Evolutionary conservation across 2,797 vertebrate species (phyloP), one percentile per base, ranked within the genome.

Genomic region (Peromyscus aztecus): DNA sequence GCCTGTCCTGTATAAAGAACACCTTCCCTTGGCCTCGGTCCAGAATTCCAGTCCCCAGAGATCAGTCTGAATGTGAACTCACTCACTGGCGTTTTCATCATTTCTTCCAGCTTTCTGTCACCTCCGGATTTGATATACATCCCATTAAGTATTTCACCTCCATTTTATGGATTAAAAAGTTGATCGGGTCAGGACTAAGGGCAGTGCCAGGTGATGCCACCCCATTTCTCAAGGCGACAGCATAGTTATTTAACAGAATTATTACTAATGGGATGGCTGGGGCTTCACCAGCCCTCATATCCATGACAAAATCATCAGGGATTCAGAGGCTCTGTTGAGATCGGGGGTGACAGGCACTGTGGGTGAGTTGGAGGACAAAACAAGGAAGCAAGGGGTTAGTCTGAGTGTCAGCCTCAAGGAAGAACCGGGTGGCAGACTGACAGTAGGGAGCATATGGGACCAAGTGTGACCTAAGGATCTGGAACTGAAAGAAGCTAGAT

Each of bases 81-180:
- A 61, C 92, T 97, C 77, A 14, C 84, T 11, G 71, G 80, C 87
- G 81, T 77, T 83, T 93, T 63, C 59, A 55, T 94, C 87, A 96
- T 94, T 90, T 97, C 91, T 94, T 97, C 94, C 92, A 94, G 96
- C 95, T 97, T 97, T 78, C 95, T 97, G 97, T 97, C 97, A 98
- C 65, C 82, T 90, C 87, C 81, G 73, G 65, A 95, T 95, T 95
- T 97, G 96, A 97, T 96, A 91, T 97, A 98, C 83, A 93, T 85
- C 89, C 86, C 7, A 21, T 97, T 97, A 97, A 94, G 96, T 92
- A 96, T 94, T 93, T 97, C 88, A 40, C 63, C 65, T 97, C 77
- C 43, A 75, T 63, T 87, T 94, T 97, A 93, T 97, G 91, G 96
- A 97, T 97, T 93, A 93, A 92, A 94, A 81, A 96, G 96, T 96